Base-by-base conservation (phyloP, 2,797 vertebrate genomes). In the Artibeus lituratus region DNA sequence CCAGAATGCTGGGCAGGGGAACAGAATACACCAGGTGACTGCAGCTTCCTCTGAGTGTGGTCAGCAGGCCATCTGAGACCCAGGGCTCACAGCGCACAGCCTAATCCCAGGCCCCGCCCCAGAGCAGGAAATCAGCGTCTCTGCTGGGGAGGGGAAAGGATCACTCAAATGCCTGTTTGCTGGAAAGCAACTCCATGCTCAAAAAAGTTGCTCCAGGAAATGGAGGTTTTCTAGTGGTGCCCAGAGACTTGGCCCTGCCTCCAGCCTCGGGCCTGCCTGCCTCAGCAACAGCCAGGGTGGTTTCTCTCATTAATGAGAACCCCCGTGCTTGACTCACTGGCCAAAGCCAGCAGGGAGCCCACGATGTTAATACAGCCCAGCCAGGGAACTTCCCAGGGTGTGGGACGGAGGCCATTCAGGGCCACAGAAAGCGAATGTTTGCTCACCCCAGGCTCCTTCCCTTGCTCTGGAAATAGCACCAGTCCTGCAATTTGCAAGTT, bases 271-370 rank as follows among this genome's bases (percentile, higher is more conserved):
- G 74, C 73, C 90, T 73, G 74, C 74, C 88, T 44, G 53, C 42
- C 74, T 84, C 96, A 92, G 67, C 90, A 95, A 51, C 59, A 94
- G 32, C 49, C 42, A 2, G 49, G 9, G 42, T 26, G 73, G 80
- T 74, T 91, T 85, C 82, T 96, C 81, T 83, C 59, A 65, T 83
- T 94, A 91, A 84, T 83, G 53, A 39, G 70, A 81, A 82, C 73
- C 95, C 35, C 62, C 29, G n/a, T 21, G 69, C 29, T 88, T 95
- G 93, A 57, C 84, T 95, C 78, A 78, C 73, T 35, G 53, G n/a
- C 70, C 82, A 19, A 37, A 70, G 72, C 73, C 94, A 88, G 90
- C 35, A 53, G 83, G 69, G 76, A 87, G 83, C 9, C 78, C 88
- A 59, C 35, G 14, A 29, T 32, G 72, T 22, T 39, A 85, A 76